These are phyloP conservation scores for Campoletis raptor DNA, from an alignment of 2,888 invertebrate genomes.

Conservation along the genomic window DNA sequence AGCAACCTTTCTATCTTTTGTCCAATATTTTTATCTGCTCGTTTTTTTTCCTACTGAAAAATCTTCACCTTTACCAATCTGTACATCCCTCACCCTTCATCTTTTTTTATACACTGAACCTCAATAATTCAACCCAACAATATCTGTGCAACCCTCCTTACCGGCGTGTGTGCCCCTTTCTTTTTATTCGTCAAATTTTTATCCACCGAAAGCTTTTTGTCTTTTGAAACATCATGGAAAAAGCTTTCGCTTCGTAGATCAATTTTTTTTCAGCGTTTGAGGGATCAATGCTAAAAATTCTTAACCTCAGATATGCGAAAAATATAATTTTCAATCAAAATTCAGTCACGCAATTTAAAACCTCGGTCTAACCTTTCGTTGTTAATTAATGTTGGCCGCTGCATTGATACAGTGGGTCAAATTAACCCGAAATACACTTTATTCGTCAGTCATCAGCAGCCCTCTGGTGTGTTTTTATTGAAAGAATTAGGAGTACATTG, in stretches of 20 bases:
- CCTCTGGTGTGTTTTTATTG: too few species aligned
- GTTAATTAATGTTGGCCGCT: too few species aligned
- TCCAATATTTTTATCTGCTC: background rate
- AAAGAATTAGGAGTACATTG: too few species aligned
- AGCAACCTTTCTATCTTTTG: constrained; percentile 9
- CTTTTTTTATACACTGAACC: constrained; percentile 26
- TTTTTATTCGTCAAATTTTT: background rate
- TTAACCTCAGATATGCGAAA: too few species aligned
- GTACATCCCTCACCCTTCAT: background rate
- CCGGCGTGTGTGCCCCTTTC: background rate
- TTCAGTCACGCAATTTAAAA: too few species aligned
- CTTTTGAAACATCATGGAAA: background rate
- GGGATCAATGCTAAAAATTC: too few species aligned
- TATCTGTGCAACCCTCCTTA: background rate
- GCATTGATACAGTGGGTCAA: too few species aligned
- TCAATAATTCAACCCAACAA: constrained; percentile 2
- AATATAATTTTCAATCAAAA: too few species aligned
- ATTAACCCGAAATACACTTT: too few species aligned
- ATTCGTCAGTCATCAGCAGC: too few species aligned
- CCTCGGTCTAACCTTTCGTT: too few species aligned
- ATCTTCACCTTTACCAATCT: constrained; percentile 7
- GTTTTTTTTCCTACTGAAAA: constrained; percentile 21
- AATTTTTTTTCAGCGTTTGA: background rate
- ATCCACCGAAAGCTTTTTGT: background rate
- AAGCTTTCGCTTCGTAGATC: background rate